A percentile compares a stretch with the other conserved stretches of the same genome.
These are phyloP conservation scores for Synanceia verrucosa DNA, from an alignment of 2,797 vertebrate species.

Conservation along the genomic window DNA sequence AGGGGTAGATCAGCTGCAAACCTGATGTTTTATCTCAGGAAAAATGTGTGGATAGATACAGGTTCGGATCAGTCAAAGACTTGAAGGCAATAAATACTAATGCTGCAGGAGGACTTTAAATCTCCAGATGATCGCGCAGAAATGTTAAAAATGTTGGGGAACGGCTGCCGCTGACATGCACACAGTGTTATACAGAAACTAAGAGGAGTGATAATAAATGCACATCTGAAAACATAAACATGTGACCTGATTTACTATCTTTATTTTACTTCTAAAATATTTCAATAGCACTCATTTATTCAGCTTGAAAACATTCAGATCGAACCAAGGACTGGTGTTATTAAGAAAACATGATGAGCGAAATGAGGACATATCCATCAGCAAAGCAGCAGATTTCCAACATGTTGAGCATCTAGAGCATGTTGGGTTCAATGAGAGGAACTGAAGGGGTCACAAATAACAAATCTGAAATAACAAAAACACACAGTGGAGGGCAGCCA, in stretches of 20 bases:
- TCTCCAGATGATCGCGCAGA: constrained; percentile 46
- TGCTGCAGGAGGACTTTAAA: constrained; percentile 31
- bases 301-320: constrained; percentile 1
- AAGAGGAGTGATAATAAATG: too few species aligned
- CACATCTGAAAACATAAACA: not conserved
- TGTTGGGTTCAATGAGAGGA: constrained; percentile 43
- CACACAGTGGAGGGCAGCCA: constrained; percentile 16
- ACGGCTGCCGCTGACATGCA: constrained; percentile 14
- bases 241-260: not conserved
- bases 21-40: constrained; percentile 32
- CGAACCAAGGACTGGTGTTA: not conserved
- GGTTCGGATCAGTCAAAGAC: constrained; percentile 50
- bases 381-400: constrained; percentile 7
- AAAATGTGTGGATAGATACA: constrained; percentile 43
- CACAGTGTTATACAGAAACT: not conserved
- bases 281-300: not conserved
- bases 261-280: not conserved
- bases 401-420: too few species aligned
- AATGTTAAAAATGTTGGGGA: constrained; percentile 58
- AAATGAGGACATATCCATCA: constrained; percentile 50
- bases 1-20: constrained; percentile 37
- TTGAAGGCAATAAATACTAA: constrained; percentile 64
- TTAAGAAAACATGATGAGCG: constrained; percentile 29
- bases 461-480: constrained; percentile 53
- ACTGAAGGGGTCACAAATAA: constrained; percentile 52